Percentiles rank a stretch among this genome's conserved stretches.
Evolutionary conservation across 1,140 invertebrate species (phyloP).

Genomic region (Drosophila erecta): DNA sequence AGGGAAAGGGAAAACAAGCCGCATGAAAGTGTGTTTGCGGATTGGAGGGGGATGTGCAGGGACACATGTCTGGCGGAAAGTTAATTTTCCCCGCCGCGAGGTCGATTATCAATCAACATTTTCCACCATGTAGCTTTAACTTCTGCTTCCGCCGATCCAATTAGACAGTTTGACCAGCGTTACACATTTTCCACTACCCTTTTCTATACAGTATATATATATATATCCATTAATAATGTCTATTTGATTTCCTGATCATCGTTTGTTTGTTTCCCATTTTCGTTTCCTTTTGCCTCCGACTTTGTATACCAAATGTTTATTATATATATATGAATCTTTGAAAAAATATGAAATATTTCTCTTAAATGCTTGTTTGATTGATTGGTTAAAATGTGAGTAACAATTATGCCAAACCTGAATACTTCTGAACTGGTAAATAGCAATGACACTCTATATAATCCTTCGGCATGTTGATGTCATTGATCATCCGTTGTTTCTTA

Average conservation of each 20-base stretch:
- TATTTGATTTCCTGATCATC: slow-evolving; percentile 49
- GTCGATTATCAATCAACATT: slow-evolving; percentile 45
- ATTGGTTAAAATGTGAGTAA: slow-evolving; percentile 85
- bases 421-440: slow-evolving; percentile 70
- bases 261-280: slow-evolving; percentile 53
- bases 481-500: slow-evolving; percentile 23
- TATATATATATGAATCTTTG: slow-evolving; percentile 53
- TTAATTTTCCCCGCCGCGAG: slow-evolving; percentile 5
- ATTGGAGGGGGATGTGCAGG: not conserved
- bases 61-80: slow-evolving; percentile 19
- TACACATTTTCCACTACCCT: slow-evolving; percentile 2
- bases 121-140: slow-evolving; percentile 15
- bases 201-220: slow-evolving; percentile 24
- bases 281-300: slow-evolving; percentile 46
- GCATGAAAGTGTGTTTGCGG: slow-evolving; percentile 11
- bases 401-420: slow-evolving; percentile 73
- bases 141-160: slow-evolving; percentile 17
- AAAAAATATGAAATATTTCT: slow-evolving; percentile 81
- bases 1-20: slow-evolving; percentile 25
- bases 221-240: slow-evolving; percentile 41
- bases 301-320: slow-evolving; percentile 44
- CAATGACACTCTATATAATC: slow-evolving; percentile 44
- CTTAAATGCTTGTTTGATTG: slow-evolving; percentile 85
- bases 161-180: not conserved
- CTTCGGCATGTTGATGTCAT: slow-evolving; percentile 70